Conservation (phyloP, 2,888 invertebrate species). For the Malthinus flaveolus region DNA sequence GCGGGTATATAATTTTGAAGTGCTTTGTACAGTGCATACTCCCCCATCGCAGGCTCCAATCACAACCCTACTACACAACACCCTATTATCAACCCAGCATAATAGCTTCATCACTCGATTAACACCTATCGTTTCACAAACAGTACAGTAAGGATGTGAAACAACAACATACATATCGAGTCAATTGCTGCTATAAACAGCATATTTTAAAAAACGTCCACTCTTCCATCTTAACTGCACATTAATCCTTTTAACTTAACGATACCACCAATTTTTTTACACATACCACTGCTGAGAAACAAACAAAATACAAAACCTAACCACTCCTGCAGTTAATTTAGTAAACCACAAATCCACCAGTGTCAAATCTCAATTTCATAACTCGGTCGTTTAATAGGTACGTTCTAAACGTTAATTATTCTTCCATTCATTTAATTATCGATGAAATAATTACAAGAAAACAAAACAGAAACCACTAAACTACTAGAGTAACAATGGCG, state of each 20-base stretch:
- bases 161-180: conserved; percentile 20
- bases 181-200: conserved; percentile 6
- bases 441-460: no score
- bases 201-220: conserved; percentile 21
- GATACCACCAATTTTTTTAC: conserved; percentile 5
- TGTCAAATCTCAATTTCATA: no score
- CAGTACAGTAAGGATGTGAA: conserved; percentile 18
- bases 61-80: conserved; percentile 25
- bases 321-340: conserved; percentile 20
- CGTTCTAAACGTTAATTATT: no score
- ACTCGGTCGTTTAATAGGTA: no score
- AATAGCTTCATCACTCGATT: conserved; percentile 22
- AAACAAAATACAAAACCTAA: conserved; percentile 23
- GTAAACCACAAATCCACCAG: not conserved
- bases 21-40: conserved; percentile 53
- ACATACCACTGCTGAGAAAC: conserved; percentile 9
- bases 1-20: conserved; percentile 49
- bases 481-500: conserved; percentile 47
- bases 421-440: no score
- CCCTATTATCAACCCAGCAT: conserved; percentile 19
- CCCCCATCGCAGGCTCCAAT: conserved; percentile 48
- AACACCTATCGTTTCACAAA: conserved; percentile 22
- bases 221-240: conserved; percentile 16
- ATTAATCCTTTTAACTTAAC: not conserved
- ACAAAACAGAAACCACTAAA: conserved; percentile 33